Conservation (phyloP, 2,797 vertebrate genomes). For the Myotis planiceps region DNA sequence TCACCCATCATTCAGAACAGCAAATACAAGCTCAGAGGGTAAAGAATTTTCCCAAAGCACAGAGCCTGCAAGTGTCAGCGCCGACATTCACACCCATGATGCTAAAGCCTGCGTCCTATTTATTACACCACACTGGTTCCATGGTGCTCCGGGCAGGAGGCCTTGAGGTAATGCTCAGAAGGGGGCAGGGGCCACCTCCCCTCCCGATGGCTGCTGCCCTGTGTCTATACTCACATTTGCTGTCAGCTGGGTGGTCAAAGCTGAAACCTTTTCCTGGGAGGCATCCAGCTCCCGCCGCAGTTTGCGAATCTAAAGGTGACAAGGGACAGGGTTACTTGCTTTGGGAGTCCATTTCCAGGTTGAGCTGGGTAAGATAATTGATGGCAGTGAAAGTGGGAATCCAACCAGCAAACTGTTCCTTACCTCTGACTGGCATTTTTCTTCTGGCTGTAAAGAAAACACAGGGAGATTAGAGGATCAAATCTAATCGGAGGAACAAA, state of each 20-base stretch:
- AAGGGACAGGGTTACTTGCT: slow-evolving; percentile 59
- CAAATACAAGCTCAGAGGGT: not conserved
- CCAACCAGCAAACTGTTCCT: slow-evolving; percentile 70
- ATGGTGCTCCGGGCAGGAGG: not conserved
- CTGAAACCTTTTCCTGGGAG: slow-evolving; percentile 98
- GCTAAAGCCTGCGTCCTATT: not conserved
- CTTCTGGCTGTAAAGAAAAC: slow-evolving; percentile 92
- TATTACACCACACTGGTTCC: not conserved
- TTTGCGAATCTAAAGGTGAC: slow-evolving; percentile 93
- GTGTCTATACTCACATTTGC: slow-evolving; percentile 92
- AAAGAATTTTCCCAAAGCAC: not conserved
- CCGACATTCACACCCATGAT: not conserved
- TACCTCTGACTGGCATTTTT: slow-evolving; percentile 99
- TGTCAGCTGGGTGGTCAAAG: slow-evolving; percentile 96
- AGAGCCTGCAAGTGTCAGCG: not conserved
- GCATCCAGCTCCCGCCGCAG: slow-evolving; percentile 96
- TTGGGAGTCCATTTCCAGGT: not conserved
- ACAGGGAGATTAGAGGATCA: slow-evolving; percentile 39
- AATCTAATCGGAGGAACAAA: not conserved
- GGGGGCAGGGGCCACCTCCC: not conserved
- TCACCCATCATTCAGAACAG: not conserved
- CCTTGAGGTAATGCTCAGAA: not conserved
- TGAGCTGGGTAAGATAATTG: not conserved
- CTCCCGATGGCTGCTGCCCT: rapidly evolving
- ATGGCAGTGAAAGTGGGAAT: not conserved